Percentiles rank a stretch among this genome's conserved stretches.
Conservation (phyloP, 2,113 vertebrate genomes). For the Mormyrus iriodes region DNA sequence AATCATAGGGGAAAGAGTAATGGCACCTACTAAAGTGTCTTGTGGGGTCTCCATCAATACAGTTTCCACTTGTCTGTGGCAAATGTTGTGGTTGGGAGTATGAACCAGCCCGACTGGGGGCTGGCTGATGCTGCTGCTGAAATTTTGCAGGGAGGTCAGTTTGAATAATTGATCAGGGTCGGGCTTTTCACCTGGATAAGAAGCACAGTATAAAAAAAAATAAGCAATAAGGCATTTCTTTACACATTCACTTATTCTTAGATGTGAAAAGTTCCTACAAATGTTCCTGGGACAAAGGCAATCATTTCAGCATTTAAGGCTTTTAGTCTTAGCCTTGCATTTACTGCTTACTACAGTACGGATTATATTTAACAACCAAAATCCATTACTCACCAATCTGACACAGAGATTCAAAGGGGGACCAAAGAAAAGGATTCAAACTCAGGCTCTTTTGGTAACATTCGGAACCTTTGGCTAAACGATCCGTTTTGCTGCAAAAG, state of each 20-base stretch:
- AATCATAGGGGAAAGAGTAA: not conserved
- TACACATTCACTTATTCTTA: not conserved
- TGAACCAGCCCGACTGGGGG: conserved; percentile 80
- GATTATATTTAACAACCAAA: not conserved
- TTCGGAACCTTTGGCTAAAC: conserved; percentile 92
- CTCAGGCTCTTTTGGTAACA: conserved; percentile 98
- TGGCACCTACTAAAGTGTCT: conserved; percentile 84
- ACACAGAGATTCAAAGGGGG: conserved; percentile 93
- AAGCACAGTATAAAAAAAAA: not conserved
- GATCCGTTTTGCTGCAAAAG: conserved; percentile 77
- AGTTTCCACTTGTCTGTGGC: conserved; percentile 81
- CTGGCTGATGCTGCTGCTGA: conserved; percentile 71
- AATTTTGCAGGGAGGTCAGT: conserved; percentile 88
- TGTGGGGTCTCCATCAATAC: conserved; percentile 95
- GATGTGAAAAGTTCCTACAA: not conserved
- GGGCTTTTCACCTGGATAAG: conserved; percentile 81
- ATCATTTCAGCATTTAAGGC: not conserved
- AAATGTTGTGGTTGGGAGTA: conserved; percentile 73
- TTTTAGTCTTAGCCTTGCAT: not conserved
- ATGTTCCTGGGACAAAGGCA: not conserved
- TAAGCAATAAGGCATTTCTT: not conserved
- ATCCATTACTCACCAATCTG: conserved; percentile 77
- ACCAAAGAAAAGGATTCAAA: conserved; percentile 98
- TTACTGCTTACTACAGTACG: not conserved
- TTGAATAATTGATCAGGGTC: conserved; percentile 97